A percentile compares a stretch with the other conserved stretches of the same genome.
Conservation (phyloP, 2,888 invertebrate species). For the Tetragonula carbonaria region DNA sequence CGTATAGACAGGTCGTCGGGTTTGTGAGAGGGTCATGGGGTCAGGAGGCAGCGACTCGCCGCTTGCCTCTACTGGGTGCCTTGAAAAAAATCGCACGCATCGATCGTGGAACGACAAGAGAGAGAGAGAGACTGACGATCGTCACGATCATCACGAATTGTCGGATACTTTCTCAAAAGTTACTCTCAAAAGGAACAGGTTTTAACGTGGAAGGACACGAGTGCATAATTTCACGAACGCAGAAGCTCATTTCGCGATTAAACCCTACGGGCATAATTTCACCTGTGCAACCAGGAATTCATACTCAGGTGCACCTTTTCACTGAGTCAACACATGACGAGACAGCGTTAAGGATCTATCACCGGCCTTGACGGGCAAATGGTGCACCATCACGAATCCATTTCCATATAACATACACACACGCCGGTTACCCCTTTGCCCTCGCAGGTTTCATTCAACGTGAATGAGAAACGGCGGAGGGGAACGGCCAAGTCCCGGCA, state of each 20-base stretch:
- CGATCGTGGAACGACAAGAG: background rate
- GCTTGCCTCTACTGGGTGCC: constrained; percentile 36
- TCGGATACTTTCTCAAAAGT: background rate
- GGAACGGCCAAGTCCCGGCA: constrained; percentile 63
- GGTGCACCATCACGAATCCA: constrained; percentile 62
- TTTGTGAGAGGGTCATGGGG: constrained; percentile 73
- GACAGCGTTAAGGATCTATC: constrained; percentile 52
- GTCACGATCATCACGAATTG: background rate
- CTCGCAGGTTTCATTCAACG: constrained; percentile 68
- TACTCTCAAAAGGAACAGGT: background rate
- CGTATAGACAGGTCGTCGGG: constrained; percentile 69
- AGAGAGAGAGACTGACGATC: no score
- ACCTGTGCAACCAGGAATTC: constrained; percentile 57
- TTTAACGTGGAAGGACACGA: background rate
- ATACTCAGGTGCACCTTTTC: constrained; percentile 47
- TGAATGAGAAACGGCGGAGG: constrained; percentile 69
- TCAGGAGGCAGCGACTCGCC: constrained; percentile 68
- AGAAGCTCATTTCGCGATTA: constrained; percentile 19
- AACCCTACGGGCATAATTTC: constrained; percentile 35
- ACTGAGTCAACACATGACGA: constrained; percentile 47
- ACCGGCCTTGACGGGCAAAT: constrained; percentile 38
- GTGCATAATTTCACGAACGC: constrained; percentile 42
- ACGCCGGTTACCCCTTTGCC: constrained; percentile 62
- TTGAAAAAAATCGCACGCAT: background rate
- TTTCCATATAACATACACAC: constrained; percentile 73